Conservation (phyloP, 2,888 invertebrate genomes). For the Dryococelus australis region DNA sequence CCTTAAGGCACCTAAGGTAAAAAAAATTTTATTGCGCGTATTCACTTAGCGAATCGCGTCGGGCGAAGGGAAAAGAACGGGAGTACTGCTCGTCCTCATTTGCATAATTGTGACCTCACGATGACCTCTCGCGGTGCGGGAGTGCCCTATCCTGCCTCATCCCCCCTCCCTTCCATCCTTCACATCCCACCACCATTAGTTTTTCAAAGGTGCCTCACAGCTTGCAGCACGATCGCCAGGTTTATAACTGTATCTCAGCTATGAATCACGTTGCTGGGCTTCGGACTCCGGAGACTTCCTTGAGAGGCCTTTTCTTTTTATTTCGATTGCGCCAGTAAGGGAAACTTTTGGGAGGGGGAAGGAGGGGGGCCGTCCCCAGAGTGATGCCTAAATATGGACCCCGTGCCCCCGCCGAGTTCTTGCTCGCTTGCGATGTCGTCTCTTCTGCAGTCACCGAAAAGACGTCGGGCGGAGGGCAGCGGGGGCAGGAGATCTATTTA, state of each 20-base stretch:
- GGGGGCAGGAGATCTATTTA: neutral
- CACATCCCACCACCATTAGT: neutral
- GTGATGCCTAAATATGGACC: neutral
- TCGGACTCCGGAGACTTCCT: neutral
- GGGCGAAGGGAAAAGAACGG: neutral
- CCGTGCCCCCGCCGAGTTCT: neutral
- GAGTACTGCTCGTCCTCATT: neutral
- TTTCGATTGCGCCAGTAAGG: too few species aligned
- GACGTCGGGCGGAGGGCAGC: neutral
- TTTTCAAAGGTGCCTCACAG: neutral
- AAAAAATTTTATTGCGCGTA: too few species aligned
- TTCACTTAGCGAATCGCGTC: neutral
- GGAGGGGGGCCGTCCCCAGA: neutral
- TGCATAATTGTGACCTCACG: neutral
- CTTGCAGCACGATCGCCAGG: neutral
- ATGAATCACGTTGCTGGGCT: neutral
- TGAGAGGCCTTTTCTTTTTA: too few species aligned
- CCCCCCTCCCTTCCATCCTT: too few species aligned
- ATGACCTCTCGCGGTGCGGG: neutral
- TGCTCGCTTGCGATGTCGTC: too few species aligned
- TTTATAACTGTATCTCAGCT: slow-evolving; percentile 5
- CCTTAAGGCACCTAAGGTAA: too few species aligned
- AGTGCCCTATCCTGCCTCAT: too few species aligned
- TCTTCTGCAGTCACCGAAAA: neutral
- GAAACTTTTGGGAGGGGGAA: neutral